Evolutionary conservation across 2,113 vertebrate species (phyloP).

Genomic region (Cyprinodon tularosa): DNA sequence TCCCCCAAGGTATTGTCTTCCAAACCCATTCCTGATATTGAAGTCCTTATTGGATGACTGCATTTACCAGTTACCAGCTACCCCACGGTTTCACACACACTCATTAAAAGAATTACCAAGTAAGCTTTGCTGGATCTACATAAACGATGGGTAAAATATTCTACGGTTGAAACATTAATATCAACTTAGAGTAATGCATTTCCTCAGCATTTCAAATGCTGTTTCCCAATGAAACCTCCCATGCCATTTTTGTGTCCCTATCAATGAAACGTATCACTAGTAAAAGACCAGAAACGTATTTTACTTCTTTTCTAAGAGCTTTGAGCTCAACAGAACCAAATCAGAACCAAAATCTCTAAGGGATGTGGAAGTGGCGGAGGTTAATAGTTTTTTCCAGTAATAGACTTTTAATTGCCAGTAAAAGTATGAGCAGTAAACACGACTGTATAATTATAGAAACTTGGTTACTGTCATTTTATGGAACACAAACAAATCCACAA

Average conservation of each 20-base stretch:
- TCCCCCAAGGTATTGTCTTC: too few relatives aligned
- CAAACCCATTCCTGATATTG: too few relatives aligned
- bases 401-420: conserved; percentile 30
- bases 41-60: too few relatives aligned
- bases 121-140: too few relatives aligned
- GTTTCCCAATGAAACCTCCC: not conserved
- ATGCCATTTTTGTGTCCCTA: too few relatives aligned
- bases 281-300: too few relatives aligned
- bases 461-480: conserved; percentile 27
- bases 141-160: too few relatives aligned
- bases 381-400: conserved; percentile 14
- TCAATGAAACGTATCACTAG: not conserved
- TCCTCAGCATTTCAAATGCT: not conserved
- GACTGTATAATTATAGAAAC: conserved; percentile 46
- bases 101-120: too few relatives aligned
- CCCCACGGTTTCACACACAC: too few relatives aligned
- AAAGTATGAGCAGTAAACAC: conserved; percentile 51
- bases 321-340: not conserved
- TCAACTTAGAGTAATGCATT: not conserved
- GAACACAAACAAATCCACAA: conserved; percentile 21
- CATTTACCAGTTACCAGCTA: too few relatives aligned
- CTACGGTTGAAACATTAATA: not conserved
- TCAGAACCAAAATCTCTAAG: conserved; percentile 35
- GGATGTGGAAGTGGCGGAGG: conserved; percentile 7
- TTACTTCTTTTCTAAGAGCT: not conserved